phyloP scores from a whole-genome alignment of 1,140 invertebrate genomes.

The Drosophila virilis region DNA sequence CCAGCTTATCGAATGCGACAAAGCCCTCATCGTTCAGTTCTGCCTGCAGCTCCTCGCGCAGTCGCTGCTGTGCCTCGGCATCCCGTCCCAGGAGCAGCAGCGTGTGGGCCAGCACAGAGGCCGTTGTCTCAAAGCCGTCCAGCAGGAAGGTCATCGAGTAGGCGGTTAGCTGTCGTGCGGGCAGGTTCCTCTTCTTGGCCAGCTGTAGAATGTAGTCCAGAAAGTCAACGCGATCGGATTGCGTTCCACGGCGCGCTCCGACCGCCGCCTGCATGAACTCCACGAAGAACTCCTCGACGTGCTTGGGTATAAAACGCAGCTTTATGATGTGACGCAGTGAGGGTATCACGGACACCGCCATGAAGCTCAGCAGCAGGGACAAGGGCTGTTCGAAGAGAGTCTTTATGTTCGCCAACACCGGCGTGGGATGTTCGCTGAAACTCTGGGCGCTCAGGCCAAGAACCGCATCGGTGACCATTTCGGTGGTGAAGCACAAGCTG shows the following conservation, averaged over 20 bases:
- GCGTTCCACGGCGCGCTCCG: constrained; percentile 40
- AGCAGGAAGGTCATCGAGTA: constrained; percentile 71
- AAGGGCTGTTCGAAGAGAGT: constrained; percentile 52
- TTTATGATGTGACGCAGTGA: constrained; percentile 30
- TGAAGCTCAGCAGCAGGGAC: constrained; percentile 30
- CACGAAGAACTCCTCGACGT: constrained; percentile 71
- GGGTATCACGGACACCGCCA: constrained; percentile 45
- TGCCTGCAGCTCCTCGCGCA: constrained; percentile 76
- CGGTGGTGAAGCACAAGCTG: constrained; percentile 84
- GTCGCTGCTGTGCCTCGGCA: constrained; percentile 39
- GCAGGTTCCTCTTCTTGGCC: constrained; percentile 64
- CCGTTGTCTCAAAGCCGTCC: constrained; percentile 79
- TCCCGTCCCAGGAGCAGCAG: constrained; percentile 59
- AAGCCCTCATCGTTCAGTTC: constrained; percentile 46
- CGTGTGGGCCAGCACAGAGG: constrained; percentile 49
- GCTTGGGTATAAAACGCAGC: constrained; percentile 48
- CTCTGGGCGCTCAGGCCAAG: constrained; percentile 84
- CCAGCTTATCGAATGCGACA: constrained; percentile 60
- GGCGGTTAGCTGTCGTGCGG: constrained; percentile 41
- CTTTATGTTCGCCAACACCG: constrained; percentile 42
- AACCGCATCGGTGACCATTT: constrained; percentile 85
- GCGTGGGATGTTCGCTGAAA: constrained; percentile 64
- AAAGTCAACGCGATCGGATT: constrained; percentile 77
- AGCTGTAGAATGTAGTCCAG: constrained; percentile 81
- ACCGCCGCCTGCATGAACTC: constrained; percentile 68